phyloP scores from a whole-genome alignment of 2,888 invertebrate genomes.

The Ceraclea dissimilis region DNA sequence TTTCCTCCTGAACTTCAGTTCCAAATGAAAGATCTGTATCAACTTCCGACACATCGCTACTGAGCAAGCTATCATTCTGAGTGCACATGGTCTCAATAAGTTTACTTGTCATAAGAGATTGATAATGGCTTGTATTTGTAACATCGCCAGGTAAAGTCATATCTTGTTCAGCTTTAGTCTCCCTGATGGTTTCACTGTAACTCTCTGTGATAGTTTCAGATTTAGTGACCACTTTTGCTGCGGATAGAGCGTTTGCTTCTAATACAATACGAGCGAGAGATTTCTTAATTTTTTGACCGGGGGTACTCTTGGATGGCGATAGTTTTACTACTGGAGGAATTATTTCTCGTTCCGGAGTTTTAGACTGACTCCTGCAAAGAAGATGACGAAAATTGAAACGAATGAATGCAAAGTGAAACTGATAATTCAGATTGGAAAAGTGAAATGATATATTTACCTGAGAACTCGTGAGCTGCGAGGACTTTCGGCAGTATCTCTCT shows the following conservation, averaged over 20 bases:
- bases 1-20: neutral
- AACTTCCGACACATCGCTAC: slow-evolving; percentile 14
- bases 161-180: slow-evolving; percentile 19
- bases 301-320: slow-evolving; percentile 30
- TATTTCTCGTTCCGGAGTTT: slow-evolving; percentile 37
- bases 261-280: slow-evolving; percentile 40
- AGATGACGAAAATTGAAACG: slow-evolving; percentile 13
- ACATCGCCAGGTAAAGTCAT: neutral
- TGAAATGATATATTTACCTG: neutral
- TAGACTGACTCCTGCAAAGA: slow-evolving; percentile 36
- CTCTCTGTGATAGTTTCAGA: slow-evolving; percentile 20
- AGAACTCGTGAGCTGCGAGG: neutral
- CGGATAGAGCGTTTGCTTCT: slow-evolving; percentile 42
- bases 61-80: slow-evolving; percentile 11
- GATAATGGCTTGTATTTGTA: neutral
- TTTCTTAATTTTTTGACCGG: slow-evolving; percentile 32
- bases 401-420: neutral
- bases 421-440: too few relatives aligned
- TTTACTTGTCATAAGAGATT: slow-evolving; percentile 1
- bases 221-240: slow-evolving; percentile 27
- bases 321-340: slow-evolving; percentile 28
- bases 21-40: slow-evolving; percentile 8
- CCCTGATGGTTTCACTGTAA: slow-evolving; percentile 27
- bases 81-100: neutral
- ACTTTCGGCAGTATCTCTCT: slow-evolving; percentile 30